Evolutionary conservation across 2,888 invertebrate genomes (phyloP), one percentile per base, ranked within the genome.

Genomic region (Penaeus monodon): DNA sequence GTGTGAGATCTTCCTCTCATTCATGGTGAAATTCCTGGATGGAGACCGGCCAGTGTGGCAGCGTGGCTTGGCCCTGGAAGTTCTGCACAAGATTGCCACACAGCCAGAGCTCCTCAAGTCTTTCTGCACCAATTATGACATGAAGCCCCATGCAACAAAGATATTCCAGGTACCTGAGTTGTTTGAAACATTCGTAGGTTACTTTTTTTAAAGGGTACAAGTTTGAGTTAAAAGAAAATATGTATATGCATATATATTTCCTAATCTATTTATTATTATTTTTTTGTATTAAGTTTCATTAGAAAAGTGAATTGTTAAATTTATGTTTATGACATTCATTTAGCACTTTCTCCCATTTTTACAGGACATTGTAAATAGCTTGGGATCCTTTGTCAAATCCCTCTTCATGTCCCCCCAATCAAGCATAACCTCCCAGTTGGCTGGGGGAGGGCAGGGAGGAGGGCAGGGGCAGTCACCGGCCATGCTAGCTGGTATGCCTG

Each of bases 1-100:
- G 93, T 99, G 99, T 93, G 99, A 99, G 93, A 99, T 99, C 92
- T 99, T 99, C 93, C 94, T 99, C 74, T 98, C 99, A 0, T 93
- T 99, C 81, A 96, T 99, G 83, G 97, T 99, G 66, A 99, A 99
- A 93, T 99, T 99, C 93, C 93, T 99, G 92, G 99, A 99, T 92
- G 96, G 97, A 0, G 99, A 99, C 92, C 98, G 98, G 93, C 98
- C 98, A 3, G 91, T 96, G 90, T 99, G 99, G 99, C 99, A 99
- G 92, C 94, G 99, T 86, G 97, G 98, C 2, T 93, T 99, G 81
- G 98, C 99, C 0, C 92, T 99, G 29, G 99, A 99, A 94, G 98
- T 99, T 4, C 94, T 99, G 76, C 98, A 98, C 92, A 97, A 97
- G 93, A 96, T 99, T 94, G 96, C 96, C 1, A 95, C 97, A 83